Evolutionary conservation across 2,113 vertebrate genomes (phyloP).

Genomic region (Corydoras sp.): DNA sequence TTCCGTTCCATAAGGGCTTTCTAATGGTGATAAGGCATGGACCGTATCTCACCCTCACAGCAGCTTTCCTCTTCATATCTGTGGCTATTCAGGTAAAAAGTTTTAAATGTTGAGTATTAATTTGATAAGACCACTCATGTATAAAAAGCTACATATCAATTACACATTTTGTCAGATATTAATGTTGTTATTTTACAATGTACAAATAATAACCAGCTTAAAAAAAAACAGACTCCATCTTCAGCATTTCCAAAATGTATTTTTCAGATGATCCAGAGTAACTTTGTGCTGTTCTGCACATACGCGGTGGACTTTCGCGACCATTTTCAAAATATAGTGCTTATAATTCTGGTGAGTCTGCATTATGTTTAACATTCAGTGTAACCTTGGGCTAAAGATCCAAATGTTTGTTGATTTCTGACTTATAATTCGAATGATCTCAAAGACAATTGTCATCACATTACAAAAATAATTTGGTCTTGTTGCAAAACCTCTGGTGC

Average conservation of each 20-base stretch:
- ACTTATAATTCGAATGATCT: background rate
- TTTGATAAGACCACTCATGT: too few species aligned
- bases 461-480: too few species aligned
- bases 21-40: slow-evolving; percentile 78
- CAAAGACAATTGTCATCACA: too few species aligned
- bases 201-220: too few species aligned
- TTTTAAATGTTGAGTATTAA: background rate
- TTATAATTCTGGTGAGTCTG: slow-evolving; percentile 86
- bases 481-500: too few species aligned
- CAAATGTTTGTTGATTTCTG: background rate
- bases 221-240: background rate
- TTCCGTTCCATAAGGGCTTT: slow-evolving; percentile 82
- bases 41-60: slow-evolving; percentile 82
- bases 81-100: slow-evolving; percentile 87
- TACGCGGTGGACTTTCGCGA: slow-evolving; percentile 78
- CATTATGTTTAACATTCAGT: background rate
- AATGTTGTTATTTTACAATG: too few species aligned
- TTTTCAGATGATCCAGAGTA: slow-evolving; percentile 85
- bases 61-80: slow-evolving; percentile 89
- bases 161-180: too few species aligned
- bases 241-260: background rate
- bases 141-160: too few species aligned
- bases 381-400: background rate
- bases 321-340: slow-evolving; percentile 88
- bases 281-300: slow-evolving; percentile 93